These are phyloP conservation scores for Odontothrips loti DNA, from an alignment of 2,888 invertebrate species.

Conservation along the genomic window DNA sequence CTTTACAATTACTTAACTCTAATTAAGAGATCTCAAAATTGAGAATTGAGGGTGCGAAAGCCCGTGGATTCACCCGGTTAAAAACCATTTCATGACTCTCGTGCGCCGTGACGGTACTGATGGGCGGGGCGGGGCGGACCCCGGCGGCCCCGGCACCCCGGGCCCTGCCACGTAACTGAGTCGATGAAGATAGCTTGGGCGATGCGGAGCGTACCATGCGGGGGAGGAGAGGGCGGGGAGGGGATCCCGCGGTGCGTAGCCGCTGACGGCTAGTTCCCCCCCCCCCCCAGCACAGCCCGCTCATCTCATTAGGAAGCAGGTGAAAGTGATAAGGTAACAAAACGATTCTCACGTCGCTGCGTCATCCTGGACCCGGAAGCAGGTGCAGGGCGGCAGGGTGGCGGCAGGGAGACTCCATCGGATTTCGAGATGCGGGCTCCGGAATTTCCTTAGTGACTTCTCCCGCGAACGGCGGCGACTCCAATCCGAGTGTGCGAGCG, in stretches of 20 bases:
- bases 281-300: not conserved
- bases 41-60: too few species aligned
- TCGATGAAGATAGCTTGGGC: slow-evolving; percentile 10
- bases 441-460: too few species aligned
- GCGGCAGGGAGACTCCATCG: too few species aligned
- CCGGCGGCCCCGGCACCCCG: not conserved
- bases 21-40: too few species aligned
- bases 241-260: not conserved
- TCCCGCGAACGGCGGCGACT: too few species aligned
- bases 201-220: not conserved
- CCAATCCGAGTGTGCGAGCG: too few species aligned
- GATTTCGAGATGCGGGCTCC: too few species aligned
- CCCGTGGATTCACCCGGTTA: too few species aligned
- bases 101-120: too few species aligned
- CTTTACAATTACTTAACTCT: too few species aligned
- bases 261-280: not conserved
- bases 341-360: not conserved
- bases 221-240: not conserved
- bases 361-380: not conserved
- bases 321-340: slow-evolving; percentile 25
- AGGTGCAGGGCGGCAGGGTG: too few species aligned
- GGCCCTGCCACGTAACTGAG: slow-evolving; percentile 8
- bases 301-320: not conserved
- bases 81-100: too few species aligned
- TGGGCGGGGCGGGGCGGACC: not conserved